A percentile compares a stretch with the other conserved stretches of the same genome.
These are phyloP conservation scores for Mesocentrotus franciscanus DNA, from an alignment of 53 echinoderm and acorn worm genomes.

Conservation along the genomic window DNA sequence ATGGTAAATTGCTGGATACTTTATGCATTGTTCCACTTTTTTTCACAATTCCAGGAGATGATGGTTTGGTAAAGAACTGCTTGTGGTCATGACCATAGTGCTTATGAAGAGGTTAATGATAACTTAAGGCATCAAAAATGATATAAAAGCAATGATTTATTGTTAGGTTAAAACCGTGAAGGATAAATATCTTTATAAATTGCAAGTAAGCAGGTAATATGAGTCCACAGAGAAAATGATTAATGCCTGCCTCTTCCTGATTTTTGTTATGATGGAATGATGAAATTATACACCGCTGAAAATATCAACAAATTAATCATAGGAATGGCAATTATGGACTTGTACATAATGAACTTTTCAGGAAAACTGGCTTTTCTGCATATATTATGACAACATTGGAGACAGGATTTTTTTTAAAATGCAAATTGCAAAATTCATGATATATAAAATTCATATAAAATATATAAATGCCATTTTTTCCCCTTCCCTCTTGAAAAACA, in stretches of 20 bases:
- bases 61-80: neutral
- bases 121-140: neutral
- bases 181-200: neutral
- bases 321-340: neutral
- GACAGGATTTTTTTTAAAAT: neutral
- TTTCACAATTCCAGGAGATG: neutral
- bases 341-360: neutral
- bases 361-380: neutral
- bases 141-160: neutral
- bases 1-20: neutral
- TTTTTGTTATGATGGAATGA: neutral
- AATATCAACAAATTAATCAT: constrained; percentile 10
- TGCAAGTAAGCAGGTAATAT: neutral
- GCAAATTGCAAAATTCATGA: too few relatives aligned
- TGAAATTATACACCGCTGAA: neutral
- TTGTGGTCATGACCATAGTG: neutral
- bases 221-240: neutral
- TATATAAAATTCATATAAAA: too few relatives aligned
- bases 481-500: too few relatives aligned
- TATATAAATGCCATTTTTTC: too few relatives aligned
- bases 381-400: neutral
- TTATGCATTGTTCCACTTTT: neutral
- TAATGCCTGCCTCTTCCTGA: neutral
- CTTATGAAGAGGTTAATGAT: neutral
- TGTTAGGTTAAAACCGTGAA: neutral